Base-by-base conservation (phyloP, 1,140 invertebrate genomes). In the Drosophila gunungcola region DNA sequence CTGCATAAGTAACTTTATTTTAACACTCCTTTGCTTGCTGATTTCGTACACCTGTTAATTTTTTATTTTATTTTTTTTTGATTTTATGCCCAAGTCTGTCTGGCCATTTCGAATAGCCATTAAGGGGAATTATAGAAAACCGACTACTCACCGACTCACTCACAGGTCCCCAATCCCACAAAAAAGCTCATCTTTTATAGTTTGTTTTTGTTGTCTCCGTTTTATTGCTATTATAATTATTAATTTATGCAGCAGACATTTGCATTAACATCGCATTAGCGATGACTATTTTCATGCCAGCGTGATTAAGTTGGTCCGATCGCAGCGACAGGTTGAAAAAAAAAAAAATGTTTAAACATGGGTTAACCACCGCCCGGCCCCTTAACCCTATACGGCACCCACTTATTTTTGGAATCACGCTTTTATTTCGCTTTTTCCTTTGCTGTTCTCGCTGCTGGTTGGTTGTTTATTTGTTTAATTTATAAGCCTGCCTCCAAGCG, bases 171-270 rank as follows among this genome's bases (percentile, higher is more conserved):
- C 4, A 48, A n/a, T 10, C 39, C 38, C 43, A 32, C 12, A 21
- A 45, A 10, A 29, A 58, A 43, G 29, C 46, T 43, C 32, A 55
- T 51, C 51, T 41, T 61, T 51, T 27, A 45, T 63, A 51, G 63
- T 77, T 63, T 48, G 56, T 72, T 74, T 73, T 70, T 34, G 36
- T 42, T 49, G 43, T 42, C n/a, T 42, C 49, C 29, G 51, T 57
- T 64, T 68, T 65, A 85, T 77, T 88, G 45, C 82, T 78, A 78
- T 82, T 83, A 79, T 88, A 79, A 77, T 72, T 86, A 86, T 86
- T 83, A 83, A 89, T 89, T 89, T 89, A 88, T 88, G 84, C 83
- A 88, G 84, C 83, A 89, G 83, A 89, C 84, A 73, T 69, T 73
- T 75, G 65, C 75, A 86, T 86, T 86, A 86, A 62, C 83, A 83